Percentiles rank a stretch among this genome's conserved stretches.
These are phyloP conservation scores for Agelaius phoeniceus DNA, from an alignment of 2,113 vertebrate genomes.

Conservation along the genomic window DNA sequence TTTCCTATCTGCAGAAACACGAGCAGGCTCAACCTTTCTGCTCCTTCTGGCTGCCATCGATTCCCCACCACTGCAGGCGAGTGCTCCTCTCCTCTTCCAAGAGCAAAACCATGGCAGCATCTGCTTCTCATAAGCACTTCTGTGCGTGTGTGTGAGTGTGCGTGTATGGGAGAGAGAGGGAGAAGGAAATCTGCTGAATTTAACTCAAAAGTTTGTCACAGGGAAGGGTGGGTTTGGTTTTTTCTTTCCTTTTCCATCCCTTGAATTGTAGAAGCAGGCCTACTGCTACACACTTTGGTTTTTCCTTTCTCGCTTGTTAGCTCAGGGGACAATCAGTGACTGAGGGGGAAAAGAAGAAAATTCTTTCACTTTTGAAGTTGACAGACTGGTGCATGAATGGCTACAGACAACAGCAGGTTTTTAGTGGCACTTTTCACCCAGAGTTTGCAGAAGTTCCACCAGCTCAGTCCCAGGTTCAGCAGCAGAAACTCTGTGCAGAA, in stretches of 20 bases:
- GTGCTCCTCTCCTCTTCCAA: conserved; percentile 43
- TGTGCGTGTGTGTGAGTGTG: conserved; percentile 5
- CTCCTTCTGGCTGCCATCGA: background rate
- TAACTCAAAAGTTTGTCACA: conserved; percentile 24
- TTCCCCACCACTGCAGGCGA: background rate
- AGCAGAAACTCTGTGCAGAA: background rate
- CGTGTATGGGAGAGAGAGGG: background rate
- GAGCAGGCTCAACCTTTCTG: conserved; percentile 1
- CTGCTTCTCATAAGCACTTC: conserved; percentile 76
- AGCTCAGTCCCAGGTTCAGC: background rate
- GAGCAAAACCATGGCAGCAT: conserved; percentile 63
- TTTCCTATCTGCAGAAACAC: background rate
- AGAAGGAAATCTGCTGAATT: conserved; percentile 61
- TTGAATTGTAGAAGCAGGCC: background rate
- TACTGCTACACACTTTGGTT: background rate
- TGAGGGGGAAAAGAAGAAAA: background rate
- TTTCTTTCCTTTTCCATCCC: background rate
- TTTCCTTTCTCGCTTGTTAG: background rate
- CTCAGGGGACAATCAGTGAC: background rate
- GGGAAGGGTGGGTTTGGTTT: background rate
- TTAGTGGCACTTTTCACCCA: background rate
- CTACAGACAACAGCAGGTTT: background rate
- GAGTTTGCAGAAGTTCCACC: background rate
- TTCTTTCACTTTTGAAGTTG: background rate
- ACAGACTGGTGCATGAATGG: background rate